phyloP scores from a whole-genome alignment of 2,113 vertebrate genomes.

The Setophaga kirtlandii region DNA sequence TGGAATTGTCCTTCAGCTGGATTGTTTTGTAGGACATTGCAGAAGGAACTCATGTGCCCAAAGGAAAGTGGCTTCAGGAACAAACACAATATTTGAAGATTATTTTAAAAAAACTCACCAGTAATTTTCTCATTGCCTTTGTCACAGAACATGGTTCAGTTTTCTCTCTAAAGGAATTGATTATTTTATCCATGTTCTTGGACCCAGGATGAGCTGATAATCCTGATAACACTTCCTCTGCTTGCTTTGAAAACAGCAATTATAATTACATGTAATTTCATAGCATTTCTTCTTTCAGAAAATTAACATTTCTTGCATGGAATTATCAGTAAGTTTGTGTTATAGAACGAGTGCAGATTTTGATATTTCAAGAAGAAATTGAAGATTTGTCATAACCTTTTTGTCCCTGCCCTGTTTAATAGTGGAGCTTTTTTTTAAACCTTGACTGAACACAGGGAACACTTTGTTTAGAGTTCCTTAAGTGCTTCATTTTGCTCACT shows the following conservation, averaged over 20 bases:
- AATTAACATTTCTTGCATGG: fast-evolving
- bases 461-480: neutral
- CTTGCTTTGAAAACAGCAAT: neutral
- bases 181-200: neutral
- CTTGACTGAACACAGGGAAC: neutral
- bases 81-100: neutral
- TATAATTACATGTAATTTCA: neutral
- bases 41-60: fast-evolving
- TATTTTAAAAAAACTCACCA: neutral
- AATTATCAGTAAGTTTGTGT: neutral
- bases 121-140: neutral
- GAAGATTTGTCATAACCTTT: neutral
- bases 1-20: neutral
- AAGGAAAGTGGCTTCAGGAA: neutral
- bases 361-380: neutral
- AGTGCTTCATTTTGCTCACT: neutral
- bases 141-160: neutral
- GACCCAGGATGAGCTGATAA: neutral
- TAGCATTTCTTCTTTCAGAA: neutral
- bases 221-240: neutral
- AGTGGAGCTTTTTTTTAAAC: neutral
- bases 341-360: neutral
- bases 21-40: neutral
- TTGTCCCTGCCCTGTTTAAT: neutral
- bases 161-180: neutral